Percentiles rank a stretch among this genome's conserved stretches.
These are phyloP conservation scores for Azorinus chamasolen DNA, from an alignment of 2,888 invertebrate species.

Conservation along the genomic window DNA sequence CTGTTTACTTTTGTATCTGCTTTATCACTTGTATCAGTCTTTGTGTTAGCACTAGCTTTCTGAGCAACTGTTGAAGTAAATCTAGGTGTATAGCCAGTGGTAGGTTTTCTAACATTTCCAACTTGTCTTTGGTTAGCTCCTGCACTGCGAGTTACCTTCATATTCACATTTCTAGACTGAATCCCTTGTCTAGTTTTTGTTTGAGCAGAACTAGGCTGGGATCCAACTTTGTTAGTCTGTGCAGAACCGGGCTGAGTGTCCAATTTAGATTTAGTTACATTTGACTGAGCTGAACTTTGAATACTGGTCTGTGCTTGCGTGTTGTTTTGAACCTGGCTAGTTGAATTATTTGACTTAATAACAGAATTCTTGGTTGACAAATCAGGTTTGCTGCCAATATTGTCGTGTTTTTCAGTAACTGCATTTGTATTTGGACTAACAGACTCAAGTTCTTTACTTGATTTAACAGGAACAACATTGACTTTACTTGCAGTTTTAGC, in stretches of 20 bases:
- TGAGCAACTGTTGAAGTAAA: neutral
- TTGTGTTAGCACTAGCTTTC: neutral
- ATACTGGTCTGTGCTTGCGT: neutral
- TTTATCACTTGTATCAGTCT: neutral
- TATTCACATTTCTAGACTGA: slow-evolving; percentile 54
- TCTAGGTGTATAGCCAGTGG: slow-evolving; percentile 49
- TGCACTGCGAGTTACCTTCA: slow-evolving; percentile 49
- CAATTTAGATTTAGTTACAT: neutral
- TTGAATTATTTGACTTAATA: neutral
- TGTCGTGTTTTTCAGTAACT: neutral
- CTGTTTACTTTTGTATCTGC: neutral
- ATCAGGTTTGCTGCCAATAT: slow-evolving; percentile 4
- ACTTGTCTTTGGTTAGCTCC: slow-evolving; percentile 28
- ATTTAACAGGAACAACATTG: too few species aligned
- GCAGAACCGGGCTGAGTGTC: neutral
- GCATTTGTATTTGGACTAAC: too few species aligned
- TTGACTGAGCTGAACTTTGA: neutral
- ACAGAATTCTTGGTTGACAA: neutral
- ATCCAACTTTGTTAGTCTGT: slow-evolving; percentile 19
- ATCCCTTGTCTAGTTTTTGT: slow-evolving; percentile 30
- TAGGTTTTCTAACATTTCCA: slow-evolving; percentile 39
- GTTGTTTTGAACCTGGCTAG: slow-evolving; percentile 2
- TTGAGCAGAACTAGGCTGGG: slow-evolving; percentile 44
- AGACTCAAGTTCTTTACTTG: too few species aligned
- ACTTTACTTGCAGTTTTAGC: too few species aligned